phyloP scores from a whole-genome alignment of 2,888 invertebrate species.

The Argynnis bischoffii region DNA sequence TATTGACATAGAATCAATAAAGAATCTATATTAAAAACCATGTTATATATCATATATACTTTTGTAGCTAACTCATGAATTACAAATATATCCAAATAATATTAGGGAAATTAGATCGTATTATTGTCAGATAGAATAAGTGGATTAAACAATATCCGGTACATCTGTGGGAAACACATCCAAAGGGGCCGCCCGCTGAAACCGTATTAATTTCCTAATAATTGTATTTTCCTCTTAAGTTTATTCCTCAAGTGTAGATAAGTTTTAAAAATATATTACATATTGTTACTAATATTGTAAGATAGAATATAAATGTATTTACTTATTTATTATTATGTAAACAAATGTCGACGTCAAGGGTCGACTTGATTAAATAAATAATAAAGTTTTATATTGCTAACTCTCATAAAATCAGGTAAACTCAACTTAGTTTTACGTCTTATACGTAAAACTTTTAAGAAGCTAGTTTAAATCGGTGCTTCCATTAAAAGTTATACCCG shows the following conservation, averaged over 20 bases:
- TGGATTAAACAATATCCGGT: slow-evolving; percentile 65
- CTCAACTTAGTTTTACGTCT: slow-evolving; percentile 37
- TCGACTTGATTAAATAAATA: slow-evolving; percentile 23
- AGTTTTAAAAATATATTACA: background rate
- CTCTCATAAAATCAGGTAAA: slow-evolving; percentile 30
- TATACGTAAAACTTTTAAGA: slow-evolving; percentile 41
- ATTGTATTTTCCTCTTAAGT: slow-evolving; percentile 23
- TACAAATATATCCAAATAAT: background rate
- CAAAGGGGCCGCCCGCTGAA: slow-evolving; percentile 53
- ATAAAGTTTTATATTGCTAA: slow-evolving; percentile 35
- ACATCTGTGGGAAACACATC: slow-evolving; percentile 35
- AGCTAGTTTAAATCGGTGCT: slow-evolving; percentile 41
- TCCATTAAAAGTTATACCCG: slow-evolving; percentile 42
- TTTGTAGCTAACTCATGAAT: background rate
- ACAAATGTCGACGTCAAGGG: background rate
- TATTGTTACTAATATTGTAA: background rate
- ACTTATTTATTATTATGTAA: too few species aligned
- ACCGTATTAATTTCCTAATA: slow-evolving; percentile 35
- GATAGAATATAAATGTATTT: background rate
- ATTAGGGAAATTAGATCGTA: slow-evolving; percentile 39
- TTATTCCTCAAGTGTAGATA: background rate
- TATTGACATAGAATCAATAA: too few species aligned
- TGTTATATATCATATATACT: too few species aligned
- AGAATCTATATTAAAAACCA: too few species aligned
- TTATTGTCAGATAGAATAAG: slow-evolving; percentile 57